These are phyloP conservation scores for Nannoperca obscura DNA, from an alignment of 2,797 vertebrate species.

Conservation along the genomic window DNA sequence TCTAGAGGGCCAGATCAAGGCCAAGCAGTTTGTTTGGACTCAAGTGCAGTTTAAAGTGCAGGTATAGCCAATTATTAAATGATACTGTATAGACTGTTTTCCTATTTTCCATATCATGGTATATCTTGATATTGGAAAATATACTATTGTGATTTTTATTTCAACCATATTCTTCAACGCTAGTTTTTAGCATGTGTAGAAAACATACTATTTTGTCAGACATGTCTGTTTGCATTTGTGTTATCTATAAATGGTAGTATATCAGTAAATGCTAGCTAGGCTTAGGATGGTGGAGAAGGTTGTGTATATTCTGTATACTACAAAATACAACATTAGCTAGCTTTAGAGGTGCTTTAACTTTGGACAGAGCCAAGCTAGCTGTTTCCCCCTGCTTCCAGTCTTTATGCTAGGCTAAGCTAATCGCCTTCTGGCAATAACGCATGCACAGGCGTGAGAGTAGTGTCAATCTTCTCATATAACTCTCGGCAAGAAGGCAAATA, in stretches of 20 bases:
- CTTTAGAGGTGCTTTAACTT: too few relatives aligned
- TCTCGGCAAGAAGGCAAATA: too few relatives aligned
- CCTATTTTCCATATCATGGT: neutral
- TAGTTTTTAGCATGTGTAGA: neutral
- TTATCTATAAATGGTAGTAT: too few relatives aligned
- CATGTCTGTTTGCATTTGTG: neutral
- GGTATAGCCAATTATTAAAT: neutral
- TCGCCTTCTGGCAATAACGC: too few relatives aligned
- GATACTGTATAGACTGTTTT: neutral
- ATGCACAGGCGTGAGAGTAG: too few relatives aligned
- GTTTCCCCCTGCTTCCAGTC: too few relatives aligned
- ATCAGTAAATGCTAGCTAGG: neutral
- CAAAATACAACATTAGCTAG: too few relatives aligned
- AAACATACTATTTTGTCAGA: neutral
- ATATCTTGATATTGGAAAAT: neutral
- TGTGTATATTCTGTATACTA: neutral
- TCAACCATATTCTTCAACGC: neutral
- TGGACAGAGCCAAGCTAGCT: too few relatives aligned
- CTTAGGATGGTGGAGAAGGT: neutral
- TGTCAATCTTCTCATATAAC: too few relatives aligned
- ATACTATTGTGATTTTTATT: neutral
- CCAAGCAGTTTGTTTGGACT: constrained; percentile 1
- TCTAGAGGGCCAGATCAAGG: constrained; percentile 1
- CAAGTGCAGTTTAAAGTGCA: neutral
- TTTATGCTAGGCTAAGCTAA: too few relatives aligned